Base-by-base conservation (phyloP, 2,797 vertebrate genomes). In the Pteropus rufus region DNA sequence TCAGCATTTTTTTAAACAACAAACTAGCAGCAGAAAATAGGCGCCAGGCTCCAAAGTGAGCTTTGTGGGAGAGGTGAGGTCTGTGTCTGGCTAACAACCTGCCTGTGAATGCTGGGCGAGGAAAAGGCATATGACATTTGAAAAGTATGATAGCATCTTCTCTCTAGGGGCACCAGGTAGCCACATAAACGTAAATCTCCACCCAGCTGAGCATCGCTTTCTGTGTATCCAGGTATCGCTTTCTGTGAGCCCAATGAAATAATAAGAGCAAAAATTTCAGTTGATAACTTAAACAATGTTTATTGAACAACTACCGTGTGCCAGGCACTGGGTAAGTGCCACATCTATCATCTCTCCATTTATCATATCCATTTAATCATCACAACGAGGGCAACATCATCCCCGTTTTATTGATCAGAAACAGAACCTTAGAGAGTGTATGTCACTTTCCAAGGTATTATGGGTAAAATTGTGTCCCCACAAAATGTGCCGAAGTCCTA, bases 1-100 rank as follows among this genome's bases (percentile, higher is more conserved):
- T 98, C 97, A 98, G 96, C 97, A 97, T 62, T 98, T 98, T 98
- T 98, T 93, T 62, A 83, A 91, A 95, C 60, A 69, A 96, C 60
- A 41, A 93, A 79, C 44, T 82, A 56, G 97, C 49, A 96, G 95
- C 91, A 97, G 96, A 97, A 98, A 46, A 46, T 91, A 84, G 84
- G 75, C n/a, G 4, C 92, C 67, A 58, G 21, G 82, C 85, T 95
- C 93, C 46, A 18, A 79, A 77, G 72, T 0, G 4, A 87, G 80
- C 89, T 93, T 93, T 82, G 18, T 34, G 83, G 64, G 72, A 67
- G 92, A 81, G 39, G 73, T 10, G 26, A 82, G 56, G 86, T 58
- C 73, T 34, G 36, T 36, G 19, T 85, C 60, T 85, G 72, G 44
- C 93, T 65, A 39, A 41, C 31, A 81, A 72, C 10, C 52, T 52